A percentile compares a stretch with the other conserved stretches of the same genome.
These are phyloP conservation scores for Neoseiulus cucumeris DNA, from an alignment of 1,140 invertebrate species.

Conservation along the genomic window DNA sequence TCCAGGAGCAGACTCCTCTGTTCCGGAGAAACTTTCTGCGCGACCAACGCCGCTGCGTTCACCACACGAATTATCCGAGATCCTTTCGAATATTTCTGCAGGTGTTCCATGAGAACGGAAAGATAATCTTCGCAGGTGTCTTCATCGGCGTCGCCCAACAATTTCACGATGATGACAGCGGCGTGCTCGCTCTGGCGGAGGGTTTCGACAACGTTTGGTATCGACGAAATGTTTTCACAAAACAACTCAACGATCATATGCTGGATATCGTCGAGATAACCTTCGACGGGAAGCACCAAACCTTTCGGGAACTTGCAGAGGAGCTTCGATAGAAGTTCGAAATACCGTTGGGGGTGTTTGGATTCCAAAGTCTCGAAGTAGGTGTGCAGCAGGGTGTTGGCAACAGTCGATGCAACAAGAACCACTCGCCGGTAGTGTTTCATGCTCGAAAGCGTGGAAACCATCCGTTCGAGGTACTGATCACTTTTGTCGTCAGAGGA, in stretches of 20 bases:
- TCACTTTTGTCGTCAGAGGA: neutral
- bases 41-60: neutral
- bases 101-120: neutral
- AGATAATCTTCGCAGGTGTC: neutral
- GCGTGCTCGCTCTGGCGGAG: conserved; percentile 2
- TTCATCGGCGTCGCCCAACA: neutral
- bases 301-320: neutral
- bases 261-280: neutral
- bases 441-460: neutral
- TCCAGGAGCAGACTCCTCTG: neutral
- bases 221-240: neutral
- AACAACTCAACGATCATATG: neutral
- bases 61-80: neutral
- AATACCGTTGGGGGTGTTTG: neutral
- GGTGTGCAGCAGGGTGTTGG: neutral
- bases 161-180: neutral
- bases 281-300: neutral
- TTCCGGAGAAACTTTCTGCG: conserved; percentile 4
- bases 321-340: neutral
- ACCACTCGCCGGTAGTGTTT: neutral
- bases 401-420: neutral
- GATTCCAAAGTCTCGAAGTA: conserved; percentile 5
- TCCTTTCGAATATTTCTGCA: neutral
- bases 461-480: neutral
- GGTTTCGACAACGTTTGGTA: neutral